phyloP scores from a whole-genome alignment of 1,140 invertebrate genomes.

The Procambarus clarkii region DNA sequence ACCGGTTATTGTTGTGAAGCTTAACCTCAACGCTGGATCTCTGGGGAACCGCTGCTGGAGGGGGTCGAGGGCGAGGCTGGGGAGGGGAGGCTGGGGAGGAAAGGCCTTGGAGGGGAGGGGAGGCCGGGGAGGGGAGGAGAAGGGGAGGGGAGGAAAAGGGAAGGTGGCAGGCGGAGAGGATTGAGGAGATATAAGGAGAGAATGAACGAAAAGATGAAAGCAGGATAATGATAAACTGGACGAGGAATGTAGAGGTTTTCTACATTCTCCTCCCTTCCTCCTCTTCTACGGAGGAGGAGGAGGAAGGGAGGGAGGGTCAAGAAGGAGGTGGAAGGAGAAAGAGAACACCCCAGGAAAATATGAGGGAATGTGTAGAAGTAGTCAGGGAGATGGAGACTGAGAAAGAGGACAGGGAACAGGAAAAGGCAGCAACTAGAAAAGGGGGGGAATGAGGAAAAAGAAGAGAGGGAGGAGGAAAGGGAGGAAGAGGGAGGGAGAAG shows the following conservation, averaged over 20 bases:
- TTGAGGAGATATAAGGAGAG: neutral
- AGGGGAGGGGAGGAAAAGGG: neutral
- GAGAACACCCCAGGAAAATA: neutral
- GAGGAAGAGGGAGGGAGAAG: neutral
- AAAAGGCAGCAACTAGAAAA: neutral
- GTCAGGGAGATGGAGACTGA: neutral
- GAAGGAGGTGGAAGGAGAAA: neutral
- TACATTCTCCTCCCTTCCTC: no score
- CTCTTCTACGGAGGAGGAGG: slow-evolving; percentile 4
- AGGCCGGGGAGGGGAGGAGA: neutral
- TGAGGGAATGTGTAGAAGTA: neutral
- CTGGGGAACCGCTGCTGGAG: slow-evolving; percentile 30
- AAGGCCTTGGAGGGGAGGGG: neutral
- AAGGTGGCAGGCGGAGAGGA: neutral
- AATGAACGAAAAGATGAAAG: neutral
- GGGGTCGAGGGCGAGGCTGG: neutral
- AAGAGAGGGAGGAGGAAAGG: neutral
- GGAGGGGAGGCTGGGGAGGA: neutral
- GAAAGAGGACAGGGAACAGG: neutral
- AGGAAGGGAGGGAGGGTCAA: neutral
- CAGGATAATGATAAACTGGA: neutral
- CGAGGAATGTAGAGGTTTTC: neutral
- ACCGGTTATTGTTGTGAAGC: slow-evolving; percentile 63
- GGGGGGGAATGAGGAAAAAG: neutral
- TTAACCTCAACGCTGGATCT: slow-evolving; percentile 59